phyloP scores from a whole-genome alignment of 2,797 vertebrate genomes.

The Selene dorsalis region DNA sequence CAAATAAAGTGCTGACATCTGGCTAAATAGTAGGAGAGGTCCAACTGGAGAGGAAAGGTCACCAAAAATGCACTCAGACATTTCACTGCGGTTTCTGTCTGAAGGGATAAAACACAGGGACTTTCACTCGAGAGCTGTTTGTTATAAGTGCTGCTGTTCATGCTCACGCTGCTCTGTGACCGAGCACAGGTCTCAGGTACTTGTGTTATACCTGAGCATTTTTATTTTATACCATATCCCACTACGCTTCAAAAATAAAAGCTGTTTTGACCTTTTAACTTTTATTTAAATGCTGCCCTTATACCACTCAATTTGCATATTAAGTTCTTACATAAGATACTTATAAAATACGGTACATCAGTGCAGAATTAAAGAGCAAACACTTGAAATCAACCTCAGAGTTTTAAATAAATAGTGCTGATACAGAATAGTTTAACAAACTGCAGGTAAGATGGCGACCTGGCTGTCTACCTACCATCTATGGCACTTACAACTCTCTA shows the following conservation, averaged over 20 bases:
- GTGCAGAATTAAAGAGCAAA: neutral
- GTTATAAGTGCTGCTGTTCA: neutral
- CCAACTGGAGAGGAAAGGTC: slow-evolving; percentile 63
- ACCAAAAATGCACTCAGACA: slow-evolving; percentile 48
- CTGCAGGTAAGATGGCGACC: no score
- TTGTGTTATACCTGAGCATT: neutral
- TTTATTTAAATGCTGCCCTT: no score
- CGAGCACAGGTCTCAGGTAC: neutral
- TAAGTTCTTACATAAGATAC: neutral
- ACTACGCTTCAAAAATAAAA: no score
- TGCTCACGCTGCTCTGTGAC: neutral
- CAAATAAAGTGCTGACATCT: slow-evolving; percentile 66
- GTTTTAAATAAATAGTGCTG: no score
- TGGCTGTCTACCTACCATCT: no score
- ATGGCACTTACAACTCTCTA: no score
- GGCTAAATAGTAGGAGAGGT: slow-evolving; percentile 57
- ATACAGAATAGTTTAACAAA: no score
- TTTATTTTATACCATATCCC: neutral
- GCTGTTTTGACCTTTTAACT: no score
- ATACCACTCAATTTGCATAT: neutral
- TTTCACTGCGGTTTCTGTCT: slow-evolving; percentile 34
- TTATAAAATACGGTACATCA: neutral
- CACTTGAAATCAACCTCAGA: no score
- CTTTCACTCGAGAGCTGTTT: slow-evolving; percentile 1
- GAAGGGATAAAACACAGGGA: slow-evolving; percentile 29